phyloP scores from a whole-genome alignment of 2,113 vertebrate genomes.

The Fukomys damarensis region DNA sequence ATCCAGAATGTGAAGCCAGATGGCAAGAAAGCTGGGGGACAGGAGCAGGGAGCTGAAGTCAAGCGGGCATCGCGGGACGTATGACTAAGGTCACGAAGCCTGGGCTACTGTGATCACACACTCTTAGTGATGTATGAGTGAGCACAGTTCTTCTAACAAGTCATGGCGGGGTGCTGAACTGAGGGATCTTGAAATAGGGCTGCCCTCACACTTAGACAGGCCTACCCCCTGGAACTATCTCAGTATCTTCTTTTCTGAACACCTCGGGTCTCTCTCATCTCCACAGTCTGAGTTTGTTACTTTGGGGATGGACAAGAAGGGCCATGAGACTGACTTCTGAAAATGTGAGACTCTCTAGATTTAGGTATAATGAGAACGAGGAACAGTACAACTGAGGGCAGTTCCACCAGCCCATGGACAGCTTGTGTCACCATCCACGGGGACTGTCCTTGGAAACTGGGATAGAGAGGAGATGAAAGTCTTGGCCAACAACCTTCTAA shows the following conservation, averaged over 20 bases:
- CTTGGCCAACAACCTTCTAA: not conserved
- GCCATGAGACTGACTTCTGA: not conserved
- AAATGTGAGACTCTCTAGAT: not conserved
- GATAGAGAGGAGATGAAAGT: not conserved
- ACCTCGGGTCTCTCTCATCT: not conserved
- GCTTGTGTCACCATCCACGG: not conserved
- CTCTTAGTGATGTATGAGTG: not conserved
- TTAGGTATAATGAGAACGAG: not conserved
- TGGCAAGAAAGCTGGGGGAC: conserved; percentile 11
- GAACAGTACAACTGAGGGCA: fast-evolving
- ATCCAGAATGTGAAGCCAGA: conserved; percentile 63
- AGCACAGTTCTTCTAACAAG: not conserved
- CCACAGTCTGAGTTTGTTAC: not conserved
- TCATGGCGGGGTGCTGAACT: not conserved
- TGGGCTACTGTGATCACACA: not conserved
- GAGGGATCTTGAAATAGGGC: not conserved
- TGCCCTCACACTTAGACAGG: not conserved
- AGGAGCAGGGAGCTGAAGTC: conserved; percentile 37
- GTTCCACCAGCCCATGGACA: not conserved
- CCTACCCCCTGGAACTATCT: not conserved
- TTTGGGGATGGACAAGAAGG: not conserved
- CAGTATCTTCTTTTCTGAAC: not conserved
- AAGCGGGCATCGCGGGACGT: not conserved
- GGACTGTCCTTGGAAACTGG: not conserved
- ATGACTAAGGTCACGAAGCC: conserved; percentile 44